Percentiles rank a stretch among this genome's conserved stretches.
Conservation (phyloP, 2,888 invertebrate species). For the Hemaris fuciformis region DNA sequence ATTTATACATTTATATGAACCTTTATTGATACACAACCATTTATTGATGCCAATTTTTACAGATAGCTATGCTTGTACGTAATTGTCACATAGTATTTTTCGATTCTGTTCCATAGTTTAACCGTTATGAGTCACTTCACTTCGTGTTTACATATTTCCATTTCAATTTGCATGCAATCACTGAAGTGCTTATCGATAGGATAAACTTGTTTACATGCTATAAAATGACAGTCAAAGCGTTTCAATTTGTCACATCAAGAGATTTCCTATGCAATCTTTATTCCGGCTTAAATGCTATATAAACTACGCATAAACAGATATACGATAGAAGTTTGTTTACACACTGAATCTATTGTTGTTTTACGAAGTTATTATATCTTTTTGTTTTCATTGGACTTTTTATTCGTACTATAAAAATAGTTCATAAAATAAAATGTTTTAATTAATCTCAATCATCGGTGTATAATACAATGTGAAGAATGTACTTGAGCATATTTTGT, state of each 20-base stretch:
- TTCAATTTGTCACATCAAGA: background rate
- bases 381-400: too few relatives aligned
- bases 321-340: too few relatives aligned
- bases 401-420: too few relatives aligned
- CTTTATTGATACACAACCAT: too few relatives aligned
- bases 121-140: constrained; percentile 21
- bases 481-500: background rate
- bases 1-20: too few relatives aligned
- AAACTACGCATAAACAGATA: too few relatives aligned
- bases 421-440: background rate
- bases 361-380: too few relatives aligned
- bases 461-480: background rate
- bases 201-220: constrained; percentile 24
- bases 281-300: too few relatives aligned
- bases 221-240: constrained; percentile 8
- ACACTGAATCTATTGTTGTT: background rate
- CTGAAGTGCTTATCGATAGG: constrained; percentile 26
- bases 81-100: too few relatives aligned
- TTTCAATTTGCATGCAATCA: constrained; percentile 34
- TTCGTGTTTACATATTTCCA: constrained; percentile 28
- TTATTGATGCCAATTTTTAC: too few relatives aligned
- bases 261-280: background rate
- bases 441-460: background rate
- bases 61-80: too few relatives aligned
- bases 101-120: background rate